Percentiles rank a stretch among this genome's conserved stretches.
These are phyloP conservation scores for Epizoanthus illoricatus DNA, from an alignment of 92 coral and sea anemone species.

Conservation along the genomic window DNA sequence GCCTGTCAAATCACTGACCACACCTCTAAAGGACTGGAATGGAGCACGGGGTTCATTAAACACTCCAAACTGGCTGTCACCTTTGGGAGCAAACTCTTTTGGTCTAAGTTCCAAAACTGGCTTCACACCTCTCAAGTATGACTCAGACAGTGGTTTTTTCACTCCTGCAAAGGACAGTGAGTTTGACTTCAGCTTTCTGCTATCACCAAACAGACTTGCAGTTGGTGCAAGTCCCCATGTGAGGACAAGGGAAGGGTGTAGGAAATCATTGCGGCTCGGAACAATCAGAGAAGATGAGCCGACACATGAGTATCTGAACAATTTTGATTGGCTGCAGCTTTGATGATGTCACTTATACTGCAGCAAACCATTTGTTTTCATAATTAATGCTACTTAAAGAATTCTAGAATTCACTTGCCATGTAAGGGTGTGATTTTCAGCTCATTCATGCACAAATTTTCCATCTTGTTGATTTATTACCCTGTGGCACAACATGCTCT, in stretches of 20 bases:
- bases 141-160: slow-evolving; percentile 74
- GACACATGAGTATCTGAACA: slow-evolving; percentile 12
- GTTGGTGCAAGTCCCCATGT: slow-evolving; percentile 44
- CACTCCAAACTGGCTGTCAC: slow-evolving; percentile 58
- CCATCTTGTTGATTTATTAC: too few relatives aligned
- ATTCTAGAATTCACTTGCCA: too few relatives aligned
- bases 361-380: too few relatives aligned
- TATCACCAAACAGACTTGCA: slow-evolving; percentile 65
- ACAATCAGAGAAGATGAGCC: slow-evolving; percentile 46
- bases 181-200: slow-evolving; percentile 71
- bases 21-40: slow-evolving; percentile 53
- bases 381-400: too few relatives aligned
- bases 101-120: slow-evolving; percentile 50
- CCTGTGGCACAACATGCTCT: too few relatives aligned
- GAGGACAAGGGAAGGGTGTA: slow-evolving; percentile 73
- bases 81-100: slow-evolving; percentile 31
- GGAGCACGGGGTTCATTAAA: slow-evolving; percentile 51
- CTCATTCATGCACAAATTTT: too few relatives aligned
- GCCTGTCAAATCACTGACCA: slow-evolving; percentile 63
- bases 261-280: slow-evolving; percentile 86
- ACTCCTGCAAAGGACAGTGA: slow-evolving; percentile 80
- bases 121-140: slow-evolving; percentile 73
- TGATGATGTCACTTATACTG: background rate
- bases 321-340: slow-evolving; percentile 29
- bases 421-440: too few relatives aligned